phyloP scores from a whole-genome alignment of 2,888 invertebrate species.

The Luperina testacea region DNA sequence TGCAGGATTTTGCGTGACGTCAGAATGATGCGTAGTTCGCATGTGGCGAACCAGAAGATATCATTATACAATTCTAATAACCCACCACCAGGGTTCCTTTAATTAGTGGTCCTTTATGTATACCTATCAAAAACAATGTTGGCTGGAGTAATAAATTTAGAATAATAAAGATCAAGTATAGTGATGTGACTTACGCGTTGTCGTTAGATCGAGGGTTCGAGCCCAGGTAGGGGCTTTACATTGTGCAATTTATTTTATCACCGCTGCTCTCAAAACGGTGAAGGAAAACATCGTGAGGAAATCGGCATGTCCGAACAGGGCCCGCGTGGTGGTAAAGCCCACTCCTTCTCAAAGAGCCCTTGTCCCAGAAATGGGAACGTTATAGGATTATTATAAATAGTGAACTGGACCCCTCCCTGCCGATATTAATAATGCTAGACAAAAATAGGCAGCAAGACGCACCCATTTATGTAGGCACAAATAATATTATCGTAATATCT shows the following conservation, averaged over 20 bases:
- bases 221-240: background rate
- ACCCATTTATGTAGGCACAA: background rate
- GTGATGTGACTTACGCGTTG: background rate
- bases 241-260: background rate
- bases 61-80: background rate
- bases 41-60: background rate
- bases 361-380: background rate
- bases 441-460: background rate
- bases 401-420: background rate
- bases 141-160: background rate
- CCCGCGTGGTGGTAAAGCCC: background rate
- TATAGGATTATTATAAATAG: background rate
- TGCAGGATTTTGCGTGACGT: background rate
- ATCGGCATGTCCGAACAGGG: background rate
- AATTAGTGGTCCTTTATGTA: background rate
- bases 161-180: background rate
- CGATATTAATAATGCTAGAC: background rate
- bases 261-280: background rate
- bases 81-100: background rate
- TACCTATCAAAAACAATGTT: background rate
- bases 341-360: background rate
- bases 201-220: no score
- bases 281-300: background rate
- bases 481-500: constrained; percentile 16
- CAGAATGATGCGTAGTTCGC: background rate